Evolutionary conservation across 2,797 vertebrate species (phyloP), one percentile per base, ranked within the genome.

Genomic region (Decapterus maruadsi): DNA sequence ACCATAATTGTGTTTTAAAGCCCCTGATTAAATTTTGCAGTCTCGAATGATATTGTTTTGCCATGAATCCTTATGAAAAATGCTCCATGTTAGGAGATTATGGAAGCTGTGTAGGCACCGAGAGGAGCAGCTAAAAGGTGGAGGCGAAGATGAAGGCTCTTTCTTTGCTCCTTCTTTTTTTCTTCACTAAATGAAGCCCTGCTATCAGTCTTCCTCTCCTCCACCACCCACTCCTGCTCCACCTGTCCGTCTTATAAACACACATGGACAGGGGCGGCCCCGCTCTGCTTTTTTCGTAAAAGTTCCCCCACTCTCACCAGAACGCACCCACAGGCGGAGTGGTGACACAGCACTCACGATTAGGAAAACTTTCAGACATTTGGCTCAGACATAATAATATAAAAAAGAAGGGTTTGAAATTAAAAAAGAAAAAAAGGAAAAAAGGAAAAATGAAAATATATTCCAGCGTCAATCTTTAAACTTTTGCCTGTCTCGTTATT

Each of bases 21-120:
- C 84, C 90, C 86, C 90, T 89, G 93, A 94, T 95, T 91, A 92
- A 92, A 94, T 94, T 93, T 85, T 8, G 10, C 78, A 80, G 89
- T 92, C 92, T 91, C 86, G 58, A 85, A 90, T 90, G 86, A 92
- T 91, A 93, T 93, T 94, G 92, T 95, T 94, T 93, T 84, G 83
- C 82, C 62, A 91, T 91, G 92, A 90, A 93, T 94, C 87, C 88
- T 91, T 88, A 94, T 94, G 92, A 94, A 93, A 93, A 94, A 93
- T 86, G 88, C 72, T 78, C 67, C 58, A 51, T 78, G 69, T 89
- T 87, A 67, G 86, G 80, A 80, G 90, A 86, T 87, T 81, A 85
- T 57, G 79, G 85, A 75, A 59, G 79, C 81, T 40, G 77, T 42
- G 82, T 66, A 68, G 84, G 86, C 66, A 75, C 73, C 9, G 77